A percentile compares a stretch with the other conserved stretches of the same genome.
These are phyloP conservation scores for Oasisia sp. DNA, from an alignment of 2,888 invertebrate genomes.

Conservation along the genomic window DNA sequence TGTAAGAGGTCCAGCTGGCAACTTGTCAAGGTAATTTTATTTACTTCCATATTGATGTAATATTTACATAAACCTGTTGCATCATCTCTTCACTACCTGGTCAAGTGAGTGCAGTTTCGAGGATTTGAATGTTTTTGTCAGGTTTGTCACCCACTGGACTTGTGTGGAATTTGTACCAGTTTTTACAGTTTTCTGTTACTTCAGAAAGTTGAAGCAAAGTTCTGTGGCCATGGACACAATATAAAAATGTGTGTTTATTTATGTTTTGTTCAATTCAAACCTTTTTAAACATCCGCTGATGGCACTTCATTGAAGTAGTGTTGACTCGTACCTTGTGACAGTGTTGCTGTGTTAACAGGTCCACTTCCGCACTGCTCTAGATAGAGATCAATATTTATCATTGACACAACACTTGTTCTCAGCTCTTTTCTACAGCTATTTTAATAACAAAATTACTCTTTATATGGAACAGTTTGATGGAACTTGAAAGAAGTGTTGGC, in stretches of 20 bases:
- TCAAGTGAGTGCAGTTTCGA: neutral
- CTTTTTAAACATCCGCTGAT: neutral
- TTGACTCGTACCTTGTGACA: neutral
- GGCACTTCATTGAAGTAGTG: neutral
- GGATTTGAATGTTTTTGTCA: neutral
- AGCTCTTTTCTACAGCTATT: neutral
- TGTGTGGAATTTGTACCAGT: neutral
- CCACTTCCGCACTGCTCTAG: neutral
- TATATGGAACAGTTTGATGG: neutral
- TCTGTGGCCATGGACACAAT: too few relatives aligned
- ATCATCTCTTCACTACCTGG: neutral
- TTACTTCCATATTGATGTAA: neutral
- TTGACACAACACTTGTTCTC: neutral
- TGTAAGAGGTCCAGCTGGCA: neutral
- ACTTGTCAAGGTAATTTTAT: neutral
- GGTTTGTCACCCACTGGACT: neutral
- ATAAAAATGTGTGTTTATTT: too few relatives aligned
- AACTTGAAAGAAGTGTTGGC: neutral
- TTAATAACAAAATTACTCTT: neutral
- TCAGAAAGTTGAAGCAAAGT: too few relatives aligned
- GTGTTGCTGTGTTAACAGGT: neutral
- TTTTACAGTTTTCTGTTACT: neutral
- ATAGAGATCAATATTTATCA: neutral
- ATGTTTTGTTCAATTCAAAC: neutral
- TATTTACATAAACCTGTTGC: slow-evolving; percentile 8